phyloP scores from a whole-genome alignment of 2,888 invertebrate genomes.

The Hirtodrosophila cameraria region DNA sequence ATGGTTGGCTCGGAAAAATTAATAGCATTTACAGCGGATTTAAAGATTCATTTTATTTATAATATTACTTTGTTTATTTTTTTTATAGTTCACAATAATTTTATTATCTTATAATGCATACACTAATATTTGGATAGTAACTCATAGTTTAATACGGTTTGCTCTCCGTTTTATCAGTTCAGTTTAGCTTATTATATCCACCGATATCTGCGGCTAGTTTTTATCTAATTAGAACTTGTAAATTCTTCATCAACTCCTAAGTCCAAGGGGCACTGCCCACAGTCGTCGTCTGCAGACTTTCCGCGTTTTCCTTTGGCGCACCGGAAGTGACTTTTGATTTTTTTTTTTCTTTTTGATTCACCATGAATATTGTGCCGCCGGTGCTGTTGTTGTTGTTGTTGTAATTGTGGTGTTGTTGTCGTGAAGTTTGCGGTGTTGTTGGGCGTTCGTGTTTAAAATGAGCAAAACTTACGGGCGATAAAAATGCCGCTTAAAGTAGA shows the following conservation, averaged over 20 bases:
- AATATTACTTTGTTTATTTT: too few species aligned
- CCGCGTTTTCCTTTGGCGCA: constrained; percentile 71
- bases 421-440: constrained; percentile 34
- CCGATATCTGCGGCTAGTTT: constrained; percentile 34
- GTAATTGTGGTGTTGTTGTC: constrained; percentile 25
- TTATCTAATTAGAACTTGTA: constrained; percentile 51
- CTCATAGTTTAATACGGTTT: too few species aligned
- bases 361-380: constrained; percentile 77
- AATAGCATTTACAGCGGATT: too few species aligned
- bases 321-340: constrained; percentile 82
- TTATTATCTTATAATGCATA: too few species aligned
- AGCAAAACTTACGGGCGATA: constrained; percentile 74
- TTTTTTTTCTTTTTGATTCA: constrained; percentile 52
- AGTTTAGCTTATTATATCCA: not conserved
- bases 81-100: too few species aligned
- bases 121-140: too few species aligned
- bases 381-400: constrained; percentile 45
- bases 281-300: constrained; percentile 64
- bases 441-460: constrained; percentile 70
- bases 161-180: too few species aligned
- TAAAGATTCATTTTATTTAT: too few species aligned
- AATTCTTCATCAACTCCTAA: constrained; percentile 24
- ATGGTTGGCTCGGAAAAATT: too few species aligned
- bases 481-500: constrained; percentile 61
- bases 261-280: constrained; percentile 33